Base-by-base conservation (phyloP, 2,113 vertebrate genomes). In the Nasalis larvatus region DNA sequence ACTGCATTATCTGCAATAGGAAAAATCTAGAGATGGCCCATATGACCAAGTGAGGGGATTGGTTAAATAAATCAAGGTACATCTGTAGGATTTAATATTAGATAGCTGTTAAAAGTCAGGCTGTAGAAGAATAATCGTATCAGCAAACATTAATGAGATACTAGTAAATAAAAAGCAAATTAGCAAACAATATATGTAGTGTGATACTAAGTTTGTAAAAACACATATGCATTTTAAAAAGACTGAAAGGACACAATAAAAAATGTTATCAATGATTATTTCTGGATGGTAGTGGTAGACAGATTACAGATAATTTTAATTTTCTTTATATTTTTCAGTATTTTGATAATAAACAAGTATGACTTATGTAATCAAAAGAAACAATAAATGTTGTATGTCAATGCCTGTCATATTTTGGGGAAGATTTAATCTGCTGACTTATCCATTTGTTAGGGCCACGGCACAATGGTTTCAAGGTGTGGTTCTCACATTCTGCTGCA, bases 131-230 rank as follows among this genome's bases (percentile, higher is more conserved):
- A 82, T 52, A 89, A 80, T 74, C 63, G 32, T 45, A 88, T 63
- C 76, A 90, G 21, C 63, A 94, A 78, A 94, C 56, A 40, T 68
- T 85, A 93, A 27, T 56, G 37, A 93, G 16, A 84, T 68, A 54
- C 30, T 89, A 27, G 58, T 81, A 93, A 82, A 77, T 89, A 71
- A 93, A 89, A 93, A 42, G n/a, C 30, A 93, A 88, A 90, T 49
- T 49, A 91, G 30, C n/a, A 73, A 82, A 80, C 1, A 81, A 37
- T 68, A 58, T 73, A 78, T 37, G 35, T 77, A 93, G 14, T 56
- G 32, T 76, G 60, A 76, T 42, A 84, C 20, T 18, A 40, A 45
- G 81, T 69, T 77, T 91, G 78, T 45, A 76, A 76, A 93, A 9
- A 8, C 32, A n/a, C 52, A 82, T 18, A 42, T 74, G 4, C 54